phyloP scores from a whole-genome alignment of 1,140 invertebrate genomes.

The Drosophila murphyi region DNA sequence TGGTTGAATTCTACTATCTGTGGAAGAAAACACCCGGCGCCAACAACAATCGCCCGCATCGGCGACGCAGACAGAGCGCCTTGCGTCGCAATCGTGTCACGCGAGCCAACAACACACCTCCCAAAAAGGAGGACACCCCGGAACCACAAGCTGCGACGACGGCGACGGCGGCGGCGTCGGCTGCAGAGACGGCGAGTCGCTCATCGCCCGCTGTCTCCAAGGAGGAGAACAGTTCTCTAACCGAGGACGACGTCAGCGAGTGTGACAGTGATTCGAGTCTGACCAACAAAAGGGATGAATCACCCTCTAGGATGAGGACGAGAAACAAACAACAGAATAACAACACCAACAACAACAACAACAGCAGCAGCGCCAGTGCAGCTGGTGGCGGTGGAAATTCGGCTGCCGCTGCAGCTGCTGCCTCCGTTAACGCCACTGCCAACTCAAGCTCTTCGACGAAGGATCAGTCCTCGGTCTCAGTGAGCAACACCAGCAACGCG shows the following conservation, averaged over 20 bases:
- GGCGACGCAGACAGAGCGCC: conserved; percentile 94
- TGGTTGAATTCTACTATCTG: conserved; percentile 99
- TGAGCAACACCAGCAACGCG: conserved; percentile 82
- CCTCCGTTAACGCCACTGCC: conserved; percentile 46
- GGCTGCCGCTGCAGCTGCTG: conserved; percentile 45
- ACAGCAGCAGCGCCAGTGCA: conserved; percentile 39
- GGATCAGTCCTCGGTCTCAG: conserved; percentile 52
- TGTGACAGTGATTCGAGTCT: conserved; percentile 96
- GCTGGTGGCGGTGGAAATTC: conserved; percentile 46
- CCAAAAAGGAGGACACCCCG: conserved; percentile 84
- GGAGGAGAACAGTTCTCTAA: conserved; percentile 94
- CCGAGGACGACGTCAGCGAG: conserved; percentile 96
- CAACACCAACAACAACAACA: conserved; percentile 62
- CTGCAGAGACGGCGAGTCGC: conserved; percentile 84
- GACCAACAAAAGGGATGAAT: conserved; percentile 88
- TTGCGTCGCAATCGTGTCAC: conserved; percentile 94
- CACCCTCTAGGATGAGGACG: conserved; percentile 94
- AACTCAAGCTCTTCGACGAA: conserved; percentile 49
- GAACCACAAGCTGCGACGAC: conserved; percentile 84
- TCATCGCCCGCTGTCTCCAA: conserved; percentile 87
- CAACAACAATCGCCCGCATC: conserved; percentile 95
- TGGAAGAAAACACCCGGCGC: conserved; percentile 99
- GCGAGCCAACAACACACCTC: conserved; percentile 86
- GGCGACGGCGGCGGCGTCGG: conserved; percentile 79
- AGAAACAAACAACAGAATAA: conserved; percentile 89